Percentiles rank a stretch among this genome's conserved stretches.
phyloP scores from a whole-genome alignment of 2,888 invertebrate genomes.

The Rhorus exstirpatorius region DNA sequence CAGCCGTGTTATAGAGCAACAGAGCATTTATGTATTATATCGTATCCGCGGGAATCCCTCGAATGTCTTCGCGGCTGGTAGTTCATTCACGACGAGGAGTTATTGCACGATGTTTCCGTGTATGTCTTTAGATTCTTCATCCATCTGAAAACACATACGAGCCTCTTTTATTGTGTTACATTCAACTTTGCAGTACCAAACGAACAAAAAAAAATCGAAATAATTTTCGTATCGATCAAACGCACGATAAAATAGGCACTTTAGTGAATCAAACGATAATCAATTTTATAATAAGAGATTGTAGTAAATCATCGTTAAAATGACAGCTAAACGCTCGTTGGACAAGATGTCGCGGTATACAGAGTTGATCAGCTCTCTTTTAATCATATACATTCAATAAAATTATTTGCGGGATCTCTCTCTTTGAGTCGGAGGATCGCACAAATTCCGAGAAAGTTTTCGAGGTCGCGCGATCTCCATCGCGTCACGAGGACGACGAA shows the following conservation, averaged over 20 bases:
- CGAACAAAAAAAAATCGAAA: not conserved
- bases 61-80: slow-evolving; percentile 67
- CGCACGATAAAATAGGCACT: not conserved
- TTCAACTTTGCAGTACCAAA: not conserved
- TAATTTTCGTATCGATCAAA: not conserved
- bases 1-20: slow-evolving; percentile 43
- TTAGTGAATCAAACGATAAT: not conserved
- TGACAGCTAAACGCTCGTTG: no score
- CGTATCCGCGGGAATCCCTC: slow-evolving; percentile 60
- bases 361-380: not conserved
- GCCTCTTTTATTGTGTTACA: slow-evolving; percentile 31
- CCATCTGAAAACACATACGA: slow-evolving; percentile 16
- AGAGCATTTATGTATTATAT: slow-evolving; percentile 36
- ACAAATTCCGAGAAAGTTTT: slow-evolving; percentile 43
- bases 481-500: slow-evolving; percentile 41
- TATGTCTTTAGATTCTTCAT: slow-evolving; percentile 16
- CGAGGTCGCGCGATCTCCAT: slow-evolving; percentile 34
- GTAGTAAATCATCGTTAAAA: not conserved
- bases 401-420: not conserved
- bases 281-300: not conserved
- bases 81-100: slow-evolving; percentile 69
- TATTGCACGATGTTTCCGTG: slow-evolving; percentile 58
- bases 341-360: no score
- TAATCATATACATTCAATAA: not conserved
- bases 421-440: slow-evolving; percentile 17